These are phyloP conservation scores for Esox niger DNA, from an alignment of 2,113 vertebrate genomes.

Conservation along the genomic window DNA sequence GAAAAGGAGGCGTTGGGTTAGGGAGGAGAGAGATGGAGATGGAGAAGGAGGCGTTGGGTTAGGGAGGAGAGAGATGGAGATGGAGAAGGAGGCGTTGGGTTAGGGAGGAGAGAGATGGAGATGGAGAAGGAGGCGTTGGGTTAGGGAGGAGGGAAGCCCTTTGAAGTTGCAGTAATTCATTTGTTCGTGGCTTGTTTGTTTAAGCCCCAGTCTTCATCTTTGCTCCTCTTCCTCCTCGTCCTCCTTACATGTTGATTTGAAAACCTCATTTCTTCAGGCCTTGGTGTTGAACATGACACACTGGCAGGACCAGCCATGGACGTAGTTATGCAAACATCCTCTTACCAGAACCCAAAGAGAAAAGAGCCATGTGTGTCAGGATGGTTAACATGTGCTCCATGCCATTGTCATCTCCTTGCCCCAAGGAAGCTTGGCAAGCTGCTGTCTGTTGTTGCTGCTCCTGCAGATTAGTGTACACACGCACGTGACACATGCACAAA, in stretches of 20 bases:
- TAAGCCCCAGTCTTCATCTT: no score
- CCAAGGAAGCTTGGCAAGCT: slow-evolving; percentile 5
- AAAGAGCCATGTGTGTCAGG: background rate
- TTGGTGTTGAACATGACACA: background rate
- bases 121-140: no score
- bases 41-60: no score
- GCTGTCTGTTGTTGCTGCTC: background rate
- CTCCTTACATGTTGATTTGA: background rate
- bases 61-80: no score
- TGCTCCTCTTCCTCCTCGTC: background rate
- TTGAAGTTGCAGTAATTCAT: background rate
- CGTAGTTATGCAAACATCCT: background rate
- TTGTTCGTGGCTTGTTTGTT: slow-evolving; percentile 4
- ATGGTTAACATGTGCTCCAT: background rate
- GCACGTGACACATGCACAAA: no score
- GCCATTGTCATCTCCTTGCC: slow-evolving; percentile 9
- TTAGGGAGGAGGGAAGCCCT: no score
- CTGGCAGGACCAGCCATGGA: background rate
- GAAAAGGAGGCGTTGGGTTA: no score
- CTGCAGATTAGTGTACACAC: slow-evolving; percentile 1
- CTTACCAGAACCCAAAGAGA: background rate
- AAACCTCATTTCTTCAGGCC: background rate
- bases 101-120: no score
- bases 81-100: no score
- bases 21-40: no score